Percentiles rank a stretch among this genome's conserved stretches.
These are phyloP conservation scores for Platysternon megacephalum DNA, from an alignment of 2,113 vertebrate genomes.

Conservation along the genomic window DNA sequence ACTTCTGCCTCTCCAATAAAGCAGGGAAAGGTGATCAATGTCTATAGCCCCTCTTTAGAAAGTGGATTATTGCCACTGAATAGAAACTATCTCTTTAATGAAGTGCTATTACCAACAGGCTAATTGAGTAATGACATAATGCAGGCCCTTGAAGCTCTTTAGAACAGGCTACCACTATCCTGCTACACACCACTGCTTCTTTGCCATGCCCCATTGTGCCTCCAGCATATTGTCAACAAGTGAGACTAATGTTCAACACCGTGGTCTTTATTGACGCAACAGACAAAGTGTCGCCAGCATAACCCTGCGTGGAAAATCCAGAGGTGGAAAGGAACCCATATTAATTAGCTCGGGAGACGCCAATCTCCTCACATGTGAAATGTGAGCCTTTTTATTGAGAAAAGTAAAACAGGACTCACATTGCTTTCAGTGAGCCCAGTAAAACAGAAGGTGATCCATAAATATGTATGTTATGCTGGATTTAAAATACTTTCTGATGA, in stretches of 20 bases:
- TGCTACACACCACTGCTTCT: slow-evolving; percentile 36
- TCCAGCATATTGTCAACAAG: slow-evolving; percentile 50
- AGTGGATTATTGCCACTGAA: slow-evolving; percentile 70
- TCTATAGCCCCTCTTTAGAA: slow-evolving; percentile 45
- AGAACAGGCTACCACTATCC: slow-evolving; percentile 24
- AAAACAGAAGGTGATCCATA: slow-evolving; percentile 76
- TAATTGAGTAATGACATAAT: slow-evolving; percentile 78
- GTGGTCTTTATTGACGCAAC: slow-evolving; percentile 71
- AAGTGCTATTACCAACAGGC: slow-evolving; percentile 75
- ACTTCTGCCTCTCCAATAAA: slow-evolving; percentile 12
- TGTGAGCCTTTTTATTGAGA: slow-evolving; percentile 72
- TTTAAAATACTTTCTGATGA: slow-evolving; percentile 70
- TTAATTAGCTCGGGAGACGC: slow-evolving; percentile 77
- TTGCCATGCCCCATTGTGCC: slow-evolving; percentile 53
- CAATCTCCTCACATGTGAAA: slow-evolving; percentile 74
- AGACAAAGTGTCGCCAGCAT: slow-evolving; percentile 83
- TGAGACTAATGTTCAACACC: slow-evolving; percentile 66
- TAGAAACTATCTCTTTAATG: slow-evolving; percentile 72
- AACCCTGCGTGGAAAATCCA: slow-evolving; percentile 86
- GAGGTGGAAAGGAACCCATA: slow-evolving; percentile 79
- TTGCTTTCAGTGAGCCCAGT: slow-evolving; percentile 72
- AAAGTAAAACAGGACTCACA: slow-evolving; percentile 70
- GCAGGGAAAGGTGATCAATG: slow-evolving; percentile 40
- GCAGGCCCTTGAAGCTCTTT: slow-evolving; percentile 69
- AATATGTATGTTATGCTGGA: slow-evolving; percentile 63